Evolutionary conservation across 2,797 vertebrate genomes (phyloP), one percentile per base, ranked within the genome.

Genomic region (Tarsius wallacei): DNA sequence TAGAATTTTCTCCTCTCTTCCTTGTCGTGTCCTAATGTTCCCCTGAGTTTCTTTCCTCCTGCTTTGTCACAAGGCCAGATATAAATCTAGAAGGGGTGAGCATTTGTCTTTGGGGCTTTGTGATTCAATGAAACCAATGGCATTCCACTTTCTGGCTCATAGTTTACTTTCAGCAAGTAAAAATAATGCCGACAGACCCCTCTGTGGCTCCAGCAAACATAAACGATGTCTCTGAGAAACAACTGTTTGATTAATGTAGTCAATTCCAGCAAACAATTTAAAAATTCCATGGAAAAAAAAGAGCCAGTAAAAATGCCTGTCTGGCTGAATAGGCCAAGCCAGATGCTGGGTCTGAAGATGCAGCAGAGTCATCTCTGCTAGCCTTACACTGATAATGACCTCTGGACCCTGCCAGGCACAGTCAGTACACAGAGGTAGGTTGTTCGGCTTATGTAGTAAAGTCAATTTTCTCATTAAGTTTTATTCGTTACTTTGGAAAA

Each of bases 181-280:
- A 89, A 94, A 61, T 64, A 55, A 59, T 71, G 78, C 87, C 95
- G 17, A 22, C 22, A 36, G 87, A 94, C 14, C 81, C 74, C 64
- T 85, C 86, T 22, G 51, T 36, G 96, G 91, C 97, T 96, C 96
- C 96, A n/a, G 96, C 81, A 81, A 94, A 93, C 80, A 87, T 90
- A 96, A 97, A 97, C 83, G 55, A 24, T 42, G 78, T 95, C 91
- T 78, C 14, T 2, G 59, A 81, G 84, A 94, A 96, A 97, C 42
- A 89, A 63, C 89, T 21, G 49, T 53, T 71, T 91, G 81, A 97
- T 90, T 66, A 68, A 94, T 76, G 80, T 66, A 77, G 49, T 47
- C 80, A 66, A 61, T 91, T 80, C 80, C 24, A 0, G 64, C 89
- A 87, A 97, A 83, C 47, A 64, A 36, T 53, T 78, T 87, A 14